Percentiles rank a stretch among this genome's conserved stretches.
Evolutionary conservation across 2,888 invertebrate species (phyloP).

Genomic region (Dione vanillae): DNA sequence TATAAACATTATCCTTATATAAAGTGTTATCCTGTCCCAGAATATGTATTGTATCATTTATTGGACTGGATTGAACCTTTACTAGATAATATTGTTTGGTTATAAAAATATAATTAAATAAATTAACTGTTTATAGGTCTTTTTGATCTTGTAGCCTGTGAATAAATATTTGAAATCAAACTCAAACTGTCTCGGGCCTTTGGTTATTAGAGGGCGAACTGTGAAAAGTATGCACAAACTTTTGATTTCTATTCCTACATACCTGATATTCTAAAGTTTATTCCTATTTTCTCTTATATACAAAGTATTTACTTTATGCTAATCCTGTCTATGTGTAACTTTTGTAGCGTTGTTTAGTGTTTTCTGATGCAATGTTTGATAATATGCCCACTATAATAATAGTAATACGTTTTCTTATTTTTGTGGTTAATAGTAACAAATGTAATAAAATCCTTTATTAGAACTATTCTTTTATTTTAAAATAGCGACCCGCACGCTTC

Average conservation of each 20-base stretch:
- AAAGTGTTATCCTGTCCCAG: too few species aligned
- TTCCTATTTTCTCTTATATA: conserved; percentile 13
- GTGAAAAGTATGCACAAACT: conserved; percentile 1
- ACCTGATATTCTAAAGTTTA: background rate
- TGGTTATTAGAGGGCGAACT: background rate
- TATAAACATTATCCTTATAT: too few species aligned
- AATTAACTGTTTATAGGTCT: too few species aligned
- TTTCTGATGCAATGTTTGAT: conserved; percentile 8
- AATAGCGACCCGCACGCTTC: too few species aligned
- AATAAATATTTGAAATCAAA: too few species aligned
- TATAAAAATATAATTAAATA: too few species aligned
- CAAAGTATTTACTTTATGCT: conserved; percentile 15
- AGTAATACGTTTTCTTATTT: conserved; percentile 64
- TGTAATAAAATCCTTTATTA: conserved; percentile 36
- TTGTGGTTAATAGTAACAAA: conserved; percentile 41
- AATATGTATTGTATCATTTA: too few species aligned
- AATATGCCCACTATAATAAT: conserved; percentile 50
- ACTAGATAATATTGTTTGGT: too few species aligned
- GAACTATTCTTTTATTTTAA: conserved; percentile 18
- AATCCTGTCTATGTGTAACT: conserved; percentile 11
- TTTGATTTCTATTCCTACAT: background rate
- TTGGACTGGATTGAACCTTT: too few species aligned
- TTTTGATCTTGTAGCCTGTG: too few species aligned
- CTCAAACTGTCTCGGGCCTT: background rate
- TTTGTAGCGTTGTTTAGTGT: conserved; percentile 13